Conservation (phyloP, 2,888 invertebrate genomes). For the Rutpela maculata region DNA sequence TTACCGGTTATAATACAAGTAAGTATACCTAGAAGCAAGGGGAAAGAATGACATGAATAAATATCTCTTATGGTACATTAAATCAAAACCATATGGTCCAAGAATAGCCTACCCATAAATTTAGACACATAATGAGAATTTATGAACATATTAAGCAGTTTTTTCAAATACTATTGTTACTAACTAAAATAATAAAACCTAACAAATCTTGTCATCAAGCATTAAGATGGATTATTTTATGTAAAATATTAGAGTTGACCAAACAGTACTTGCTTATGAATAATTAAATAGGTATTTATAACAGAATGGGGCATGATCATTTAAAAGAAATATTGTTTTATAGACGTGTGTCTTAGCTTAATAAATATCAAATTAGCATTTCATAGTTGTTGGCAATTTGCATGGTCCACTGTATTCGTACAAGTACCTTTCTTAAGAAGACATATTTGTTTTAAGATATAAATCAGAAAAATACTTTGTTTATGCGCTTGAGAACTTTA, state of each 20-base stretch:
- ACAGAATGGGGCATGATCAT: no score
- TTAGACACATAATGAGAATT: slow-evolving; percentile 67
- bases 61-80: slow-evolving; percentile 57
- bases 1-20: neutral
- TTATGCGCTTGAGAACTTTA: slow-evolving; percentile 34
- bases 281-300: no score
- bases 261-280: neutral
- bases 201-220: slow-evolving; percentile 35
- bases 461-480: slow-evolving; percentile 40
- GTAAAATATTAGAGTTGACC: slow-evolving; percentile 28
- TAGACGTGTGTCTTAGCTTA: neutral
- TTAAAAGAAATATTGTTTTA: neutral
- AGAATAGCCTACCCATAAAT: slow-evolving; percentile 62
- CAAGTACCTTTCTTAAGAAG: slow-evolving; percentile 28
- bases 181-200: slow-evolving; percentile 45
- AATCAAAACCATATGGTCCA: slow-evolving; percentile 67
- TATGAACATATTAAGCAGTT: slow-evolving; percentile 62
- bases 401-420: slow-evolving; percentile 27
- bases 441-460: slow-evolving; percentile 41
- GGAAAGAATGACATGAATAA: slow-evolving; percentile 34
- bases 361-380: neutral
- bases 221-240: slow-evolving; percentile 32
- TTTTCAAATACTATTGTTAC: slow-evolving; percentile 60
- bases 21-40: slow-evolving; percentile 23
- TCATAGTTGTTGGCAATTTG: neutral